Evolutionary conservation across 2,888 invertebrate species (phyloP).

Genomic region (Phlogophora meticulosa): DNA sequence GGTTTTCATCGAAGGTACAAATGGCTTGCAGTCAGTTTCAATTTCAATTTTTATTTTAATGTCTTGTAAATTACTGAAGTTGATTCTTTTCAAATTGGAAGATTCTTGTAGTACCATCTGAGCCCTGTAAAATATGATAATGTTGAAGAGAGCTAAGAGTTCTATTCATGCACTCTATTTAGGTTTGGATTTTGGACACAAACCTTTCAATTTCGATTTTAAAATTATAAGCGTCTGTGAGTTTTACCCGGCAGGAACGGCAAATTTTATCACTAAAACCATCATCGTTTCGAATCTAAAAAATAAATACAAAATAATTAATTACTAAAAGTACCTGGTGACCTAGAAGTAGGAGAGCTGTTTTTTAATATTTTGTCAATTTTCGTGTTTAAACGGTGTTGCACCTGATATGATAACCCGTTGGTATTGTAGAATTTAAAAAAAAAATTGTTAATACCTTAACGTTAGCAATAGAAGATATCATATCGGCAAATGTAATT

Average conservation of each 20-base stretch:
- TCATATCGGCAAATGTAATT: slow-evolving; percentile 74
- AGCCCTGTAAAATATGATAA: slow-evolving; percentile 67
- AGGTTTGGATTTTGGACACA: slow-evolving; percentile 30
- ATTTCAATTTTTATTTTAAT: slow-evolving; percentile 72
- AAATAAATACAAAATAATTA: slow-evolving; percentile 12
- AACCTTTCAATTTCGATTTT: slow-evolving; percentile 77
- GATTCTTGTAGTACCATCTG: slow-evolving; percentile 69
- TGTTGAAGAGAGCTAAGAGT: background rate
- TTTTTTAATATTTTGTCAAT: too few species aligned
- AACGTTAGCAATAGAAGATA: slow-evolving; percentile 72
- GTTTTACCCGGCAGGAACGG: slow-evolving; percentile 79
- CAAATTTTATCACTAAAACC: slow-evolving; percentile 73
- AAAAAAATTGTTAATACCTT: slow-evolving; percentile 66
- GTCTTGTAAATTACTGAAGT: slow-evolving; percentile 76
- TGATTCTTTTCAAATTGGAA: slow-evolving; percentile 68
- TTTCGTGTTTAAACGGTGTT: background rate
- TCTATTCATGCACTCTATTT: background rate
- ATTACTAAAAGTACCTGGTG: too few species aligned
- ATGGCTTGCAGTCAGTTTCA: slow-evolving; percentile 56
- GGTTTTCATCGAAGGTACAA: slow-evolving; percentile 48
- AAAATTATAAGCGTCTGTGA: slow-evolving; percentile 76
- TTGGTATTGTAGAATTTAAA: background rate
- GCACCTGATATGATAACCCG: background rate
- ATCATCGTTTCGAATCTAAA: slow-evolving; percentile 70
- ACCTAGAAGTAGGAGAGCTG: too few species aligned